Base-by-base conservation (phyloP, 1,140 invertebrate species). In the Pachypeltis micranthus region DNA sequence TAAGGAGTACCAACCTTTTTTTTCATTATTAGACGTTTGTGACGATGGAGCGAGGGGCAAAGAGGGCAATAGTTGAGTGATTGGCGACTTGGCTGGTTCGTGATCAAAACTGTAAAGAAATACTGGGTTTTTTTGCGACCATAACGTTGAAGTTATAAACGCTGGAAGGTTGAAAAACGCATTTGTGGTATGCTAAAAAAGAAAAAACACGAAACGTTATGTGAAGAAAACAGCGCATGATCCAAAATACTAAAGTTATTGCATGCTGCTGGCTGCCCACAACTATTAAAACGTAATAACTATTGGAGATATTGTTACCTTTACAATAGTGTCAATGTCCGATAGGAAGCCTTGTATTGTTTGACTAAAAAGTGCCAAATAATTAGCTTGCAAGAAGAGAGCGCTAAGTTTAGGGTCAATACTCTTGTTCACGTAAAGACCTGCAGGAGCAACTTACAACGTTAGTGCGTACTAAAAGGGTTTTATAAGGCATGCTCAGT, bases 61-160 rank as follows among this genome's bases (percentile, higher is more conserved):
- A 3, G 83, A 84, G 19, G 73, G 72, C 1, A 88, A 71, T 67
- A 88, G 75, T 7, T 76, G 75, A 2, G 82, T 83, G 59, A 78
- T 79, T 12, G 75, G 81, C 27, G 77, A 73, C 57, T 81, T 83
- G 7, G 81, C 80, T 0, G 67, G 24, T 10, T 76, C 73, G 63
- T 87, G 82, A 61, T 89, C 85, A 68, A 89, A 88, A 68, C 83
- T 83, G 69, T 88, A 89, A 24, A 88, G 74, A 68, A 79, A 87
- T 0, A 83, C 76, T 0, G 81, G 77, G 0, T 79, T 77, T 1
- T 74, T 71, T 44, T 76, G 74, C 0, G 80, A 78, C 86, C 86
- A 88, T 4, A 80, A 74, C 39, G 81, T 72, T 0, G 81, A 82
- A 4, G 83, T 85, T 16, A 86, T 70, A 67, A 85, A 86, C 1